A percentile compares a stretch with the other conserved stretches of the same genome.
phyloP scores from a whole-genome alignment of 2,797 vertebrate species.

The Peromyscus eremicus region DNA sequence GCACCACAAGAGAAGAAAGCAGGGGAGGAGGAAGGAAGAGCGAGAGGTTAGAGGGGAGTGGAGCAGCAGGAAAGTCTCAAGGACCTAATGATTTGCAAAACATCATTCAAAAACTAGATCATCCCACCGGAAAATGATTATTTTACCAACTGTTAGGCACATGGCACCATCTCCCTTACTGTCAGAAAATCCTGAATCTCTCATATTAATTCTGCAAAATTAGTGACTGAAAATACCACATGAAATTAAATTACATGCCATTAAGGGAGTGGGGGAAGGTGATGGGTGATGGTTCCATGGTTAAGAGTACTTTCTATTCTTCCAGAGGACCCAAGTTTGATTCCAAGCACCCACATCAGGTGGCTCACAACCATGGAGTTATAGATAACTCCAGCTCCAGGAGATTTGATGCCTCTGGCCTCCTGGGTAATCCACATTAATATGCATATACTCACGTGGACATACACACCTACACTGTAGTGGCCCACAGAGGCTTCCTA shows the following conservation, averaged over 20 bases:
- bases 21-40: neutral
- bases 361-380: neutral
- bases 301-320: neutral
- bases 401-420: too few species aligned
- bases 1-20: neutral
- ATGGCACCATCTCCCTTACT: slow-evolving; percentile 59
- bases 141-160: slow-evolving; percentile 45
- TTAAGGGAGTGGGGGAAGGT: neutral
- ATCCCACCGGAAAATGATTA: slow-evolving; percentile 56
- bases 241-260: neutral
- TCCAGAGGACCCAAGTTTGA: neutral
- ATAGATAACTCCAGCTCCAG: neutral
- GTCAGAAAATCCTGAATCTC: slow-evolving; percentile 74
- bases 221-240: slow-evolving; percentile 25
- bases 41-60: neutral
- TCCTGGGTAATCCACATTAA: neutral
- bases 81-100: neutral
- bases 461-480: neutral
- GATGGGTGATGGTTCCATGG: neutral
- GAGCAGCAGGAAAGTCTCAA: neutral
- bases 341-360: neutral
- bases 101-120: neutral
- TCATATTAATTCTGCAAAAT: slow-evolving; percentile 60
- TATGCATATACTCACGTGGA: too few species aligned
- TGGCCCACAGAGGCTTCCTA: too few species aligned